A percentile compares a stretch with the other conserved stretches of the same genome.
These are phyloP conservation scores for Porites evermanni DNA, from an alignment of 92 coral and sea anemone genomes.

Conservation along the genomic window DNA sequence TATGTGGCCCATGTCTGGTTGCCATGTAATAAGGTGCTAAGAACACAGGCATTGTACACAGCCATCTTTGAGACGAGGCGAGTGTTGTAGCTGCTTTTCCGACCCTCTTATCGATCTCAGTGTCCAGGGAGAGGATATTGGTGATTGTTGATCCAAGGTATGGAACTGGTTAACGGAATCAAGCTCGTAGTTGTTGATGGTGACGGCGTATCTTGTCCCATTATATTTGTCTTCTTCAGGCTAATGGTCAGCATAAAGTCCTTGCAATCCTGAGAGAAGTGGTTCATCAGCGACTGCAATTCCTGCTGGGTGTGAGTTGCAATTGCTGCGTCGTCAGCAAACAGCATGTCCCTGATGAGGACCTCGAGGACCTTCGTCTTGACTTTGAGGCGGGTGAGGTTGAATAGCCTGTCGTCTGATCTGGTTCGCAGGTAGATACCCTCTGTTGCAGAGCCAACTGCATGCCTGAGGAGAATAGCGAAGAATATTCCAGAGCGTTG, in stretches of 20 bases:
- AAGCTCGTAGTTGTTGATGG: conserved; percentile 3
- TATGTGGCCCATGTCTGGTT: too few species aligned
- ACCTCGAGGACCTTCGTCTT: conserved; percentile 36
- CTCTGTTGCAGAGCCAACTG: conserved; percentile 11
- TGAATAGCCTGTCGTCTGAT: conserved; percentile 48
- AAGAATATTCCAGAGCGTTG: conserved; percentile 50
- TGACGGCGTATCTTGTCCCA: conserved; percentile 8
- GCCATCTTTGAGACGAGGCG: conserved; percentile 18
- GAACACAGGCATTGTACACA: too few species aligned
- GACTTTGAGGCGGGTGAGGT: conserved; percentile 27
- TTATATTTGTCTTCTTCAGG: conserved; percentile 28
- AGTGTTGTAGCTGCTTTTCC: conserved; percentile 34
- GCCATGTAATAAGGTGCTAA: too few species aligned
- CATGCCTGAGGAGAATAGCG: conserved; percentile 36
- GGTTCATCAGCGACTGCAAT: not conserved
- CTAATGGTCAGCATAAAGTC: conserved; percentile 15
- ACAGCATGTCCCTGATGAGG: conserved; percentile 12
- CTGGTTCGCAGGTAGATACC: conserved; percentile 43
- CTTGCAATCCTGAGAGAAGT: conserved; percentile 33
- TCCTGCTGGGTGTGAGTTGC: not conserved
- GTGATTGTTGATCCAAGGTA: conserved; percentile 41
- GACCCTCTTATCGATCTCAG: conserved; percentile 19
- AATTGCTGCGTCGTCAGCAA: conserved; percentile 5
- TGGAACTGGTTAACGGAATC: conserved; percentile 9
- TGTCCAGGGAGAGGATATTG: conserved; percentile 32